phyloP scores from a whole-genome alignment of 2,113 vertebrate species.

The Ptilorrhoa leucosticta region DNA sequence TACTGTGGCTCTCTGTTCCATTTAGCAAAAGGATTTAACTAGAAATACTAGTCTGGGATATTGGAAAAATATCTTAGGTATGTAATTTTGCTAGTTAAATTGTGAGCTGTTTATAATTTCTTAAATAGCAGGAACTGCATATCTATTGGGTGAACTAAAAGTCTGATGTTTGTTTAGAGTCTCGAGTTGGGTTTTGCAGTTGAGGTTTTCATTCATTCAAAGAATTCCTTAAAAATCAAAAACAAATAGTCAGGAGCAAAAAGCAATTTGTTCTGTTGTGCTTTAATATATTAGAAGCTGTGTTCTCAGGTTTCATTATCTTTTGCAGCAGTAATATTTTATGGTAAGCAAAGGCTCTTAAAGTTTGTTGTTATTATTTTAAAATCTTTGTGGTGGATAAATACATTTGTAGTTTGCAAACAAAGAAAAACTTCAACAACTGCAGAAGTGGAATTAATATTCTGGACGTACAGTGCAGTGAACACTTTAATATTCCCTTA shows the following conservation, averaged over 20 bases:
- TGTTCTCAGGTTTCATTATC: background rate
- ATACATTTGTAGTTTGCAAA: background rate
- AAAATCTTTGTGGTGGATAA: background rate
- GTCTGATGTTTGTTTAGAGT: background rate
- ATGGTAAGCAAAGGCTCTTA: background rate
- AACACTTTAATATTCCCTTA: background rate
- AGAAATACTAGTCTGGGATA: background rate
- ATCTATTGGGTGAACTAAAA: background rate
- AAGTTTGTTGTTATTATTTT: background rate
- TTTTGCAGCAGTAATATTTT: background rate
- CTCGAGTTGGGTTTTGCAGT: background rate
- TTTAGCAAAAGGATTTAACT: background rate
- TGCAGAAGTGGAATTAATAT: background rate
- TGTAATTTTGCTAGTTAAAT: background rate
- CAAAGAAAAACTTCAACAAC: background rate
- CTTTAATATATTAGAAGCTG: background rate
- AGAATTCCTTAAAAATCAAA: background rate
- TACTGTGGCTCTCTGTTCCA: background rate
- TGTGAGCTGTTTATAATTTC: background rate
- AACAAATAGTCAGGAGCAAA: background rate
- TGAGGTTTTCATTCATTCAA: background rate
- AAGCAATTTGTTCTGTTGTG: background rate
- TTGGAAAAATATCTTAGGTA: background rate
- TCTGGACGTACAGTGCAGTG: background rate
- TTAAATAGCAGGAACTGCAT: background rate